Conservation (phyloP, 2,797 vertebrate genomes). For the Labroides dimidiatus region DNA sequence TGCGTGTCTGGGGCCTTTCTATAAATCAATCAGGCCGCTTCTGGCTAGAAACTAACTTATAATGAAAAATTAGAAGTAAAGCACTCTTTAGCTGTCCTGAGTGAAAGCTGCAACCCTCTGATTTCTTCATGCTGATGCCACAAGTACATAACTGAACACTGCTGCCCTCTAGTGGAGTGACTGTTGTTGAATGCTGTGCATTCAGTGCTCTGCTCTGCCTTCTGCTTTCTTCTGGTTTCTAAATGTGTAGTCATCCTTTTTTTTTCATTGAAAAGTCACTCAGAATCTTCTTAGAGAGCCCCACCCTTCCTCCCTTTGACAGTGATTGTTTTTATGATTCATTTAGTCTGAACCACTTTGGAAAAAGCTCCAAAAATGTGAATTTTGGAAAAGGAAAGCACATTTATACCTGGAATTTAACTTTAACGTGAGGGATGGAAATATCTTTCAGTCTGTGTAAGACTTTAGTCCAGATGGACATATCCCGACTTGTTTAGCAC, state of each 20-base stretch:
- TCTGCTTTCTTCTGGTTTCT: constrained; percentile 8
- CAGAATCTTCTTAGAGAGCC: background rate
- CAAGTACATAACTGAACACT: constrained; percentile 7
- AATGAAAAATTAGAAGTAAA: background rate
- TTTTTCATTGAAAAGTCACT: background rate
- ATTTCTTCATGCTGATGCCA: constrained; percentile 12
- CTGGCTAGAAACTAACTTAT: background rate
- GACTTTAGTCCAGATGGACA: too few relatives aligned
- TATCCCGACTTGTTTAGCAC: too few relatives aligned
- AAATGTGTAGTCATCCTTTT: too few relatives aligned
- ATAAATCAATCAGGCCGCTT: constrained; percentile 3
- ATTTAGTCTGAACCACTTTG: too few relatives aligned
- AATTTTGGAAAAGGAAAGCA: too few relatives aligned
- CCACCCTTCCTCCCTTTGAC: too few relatives aligned
- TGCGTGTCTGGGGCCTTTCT: constrained; percentile 1
- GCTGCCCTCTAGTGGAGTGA: constrained; percentile 62
- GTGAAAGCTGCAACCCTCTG: background rate
- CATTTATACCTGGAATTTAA: too few relatives aligned
- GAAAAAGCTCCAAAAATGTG: too few relatives aligned
- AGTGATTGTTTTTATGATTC: too few relatives aligned
- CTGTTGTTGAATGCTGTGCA: constrained; percentile 69
- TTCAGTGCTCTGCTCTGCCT: constrained; percentile 56
- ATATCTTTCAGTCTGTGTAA: too few relatives aligned
- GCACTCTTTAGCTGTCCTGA: too few relatives aligned
- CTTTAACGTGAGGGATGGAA: too few relatives aligned